A percentile compares a stretch with the other conserved stretches of the same genome.
phyloP scores from a whole-genome alignment of 2,797 vertebrate species.

The Spheniscus humboldti region DNA sequence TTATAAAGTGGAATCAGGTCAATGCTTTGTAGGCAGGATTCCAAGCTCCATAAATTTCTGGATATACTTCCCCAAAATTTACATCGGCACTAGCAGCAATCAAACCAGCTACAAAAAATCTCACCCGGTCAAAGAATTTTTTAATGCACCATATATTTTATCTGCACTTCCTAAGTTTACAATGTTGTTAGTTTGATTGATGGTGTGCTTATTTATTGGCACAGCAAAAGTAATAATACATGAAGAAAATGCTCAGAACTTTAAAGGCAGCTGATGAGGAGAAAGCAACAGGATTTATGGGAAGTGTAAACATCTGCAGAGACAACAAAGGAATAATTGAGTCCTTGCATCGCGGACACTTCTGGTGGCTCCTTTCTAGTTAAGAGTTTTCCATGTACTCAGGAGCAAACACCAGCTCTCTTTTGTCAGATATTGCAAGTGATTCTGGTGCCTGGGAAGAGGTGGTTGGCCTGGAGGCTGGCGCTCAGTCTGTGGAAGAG shows the following conservation, averaged over 20 bases:
- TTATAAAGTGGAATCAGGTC: slow-evolving; percentile 68
- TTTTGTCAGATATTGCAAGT: background rate
- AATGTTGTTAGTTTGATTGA: slow-evolving; percentile 81
- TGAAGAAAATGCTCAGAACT: slow-evolving; percentile 65
- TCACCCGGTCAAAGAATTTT: slow-evolving; percentile 69
- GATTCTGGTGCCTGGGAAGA: background rate
- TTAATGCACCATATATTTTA: slow-evolving; percentile 78
- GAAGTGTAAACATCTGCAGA: slow-evolving; percentile 71
- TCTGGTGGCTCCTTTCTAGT: slow-evolving; percentile 11
- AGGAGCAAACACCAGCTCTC: background rate
- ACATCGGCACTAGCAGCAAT: slow-evolving; percentile 64
- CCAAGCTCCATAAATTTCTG: slow-evolving; percentile 61
- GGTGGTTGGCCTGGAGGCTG: background rate
- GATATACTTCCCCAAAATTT: slow-evolving; percentile 69
- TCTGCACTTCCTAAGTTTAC: slow-evolving; percentile 78
- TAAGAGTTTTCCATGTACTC: background rate
- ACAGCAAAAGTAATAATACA: slow-evolving; percentile 73
- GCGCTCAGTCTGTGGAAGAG: background rate
- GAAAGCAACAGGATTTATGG: slow-evolving; percentile 74
- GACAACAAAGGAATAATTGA: slow-evolving; percentile 74
- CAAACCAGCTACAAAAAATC: slow-evolving; percentile 66
- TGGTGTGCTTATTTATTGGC: slow-evolving; percentile 73
- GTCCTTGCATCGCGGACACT: slow-evolving; percentile 42
- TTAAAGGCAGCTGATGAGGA: slow-evolving; percentile 55
- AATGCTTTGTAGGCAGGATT: slow-evolving; percentile 45